Percentiles rank a stretch among this genome's conserved stretches.
phyloP scores from a whole-genome alignment of 92 coral and sea anemone genomes.

The Phenganax subtilis region DNA sequence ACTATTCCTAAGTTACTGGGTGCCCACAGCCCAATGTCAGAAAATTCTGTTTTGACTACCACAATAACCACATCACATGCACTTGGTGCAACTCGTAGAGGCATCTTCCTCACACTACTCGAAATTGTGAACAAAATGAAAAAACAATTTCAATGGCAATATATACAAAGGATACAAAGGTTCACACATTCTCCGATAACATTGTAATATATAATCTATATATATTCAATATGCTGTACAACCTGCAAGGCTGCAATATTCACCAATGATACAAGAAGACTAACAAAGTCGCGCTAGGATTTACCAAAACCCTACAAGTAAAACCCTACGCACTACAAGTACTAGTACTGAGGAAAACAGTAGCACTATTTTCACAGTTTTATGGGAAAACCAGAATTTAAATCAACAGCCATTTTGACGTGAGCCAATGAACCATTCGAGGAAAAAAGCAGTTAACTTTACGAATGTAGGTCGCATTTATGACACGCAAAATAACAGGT shows the following conservation, averaged over 20 bases:
- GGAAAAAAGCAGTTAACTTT: conserved; percentile 1
- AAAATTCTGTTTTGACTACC: conserved; percentile 7
- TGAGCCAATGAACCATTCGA: not conserved
- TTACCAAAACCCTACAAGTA: not conserved
- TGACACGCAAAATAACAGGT: not conserved
- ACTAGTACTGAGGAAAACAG: not conserved
- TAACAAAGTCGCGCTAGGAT: not conserved
- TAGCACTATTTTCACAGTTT: not conserved
- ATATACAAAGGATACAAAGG: not conserved
- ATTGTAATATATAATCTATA: too few relatives aligned
- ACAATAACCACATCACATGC: not conserved
- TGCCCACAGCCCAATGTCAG: not conserved
- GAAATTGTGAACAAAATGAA: not conserved
- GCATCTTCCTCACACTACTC: not conserved
- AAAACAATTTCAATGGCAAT: not conserved
- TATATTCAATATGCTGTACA: too few relatives aligned
- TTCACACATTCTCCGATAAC: not conserved
- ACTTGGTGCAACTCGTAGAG: not conserved
- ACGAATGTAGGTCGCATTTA: not conserved
- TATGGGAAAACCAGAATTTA: not conserved
- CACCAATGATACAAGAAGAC: too few relatives aligned
- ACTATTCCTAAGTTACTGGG: not conserved
- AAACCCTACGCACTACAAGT: not conserved
- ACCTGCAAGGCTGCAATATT: too few relatives aligned
- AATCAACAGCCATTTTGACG: not conserved